Base-by-base conservation (phyloP, 2,797 vertebrate genomes). In the Poecilia wingei region DNA sequence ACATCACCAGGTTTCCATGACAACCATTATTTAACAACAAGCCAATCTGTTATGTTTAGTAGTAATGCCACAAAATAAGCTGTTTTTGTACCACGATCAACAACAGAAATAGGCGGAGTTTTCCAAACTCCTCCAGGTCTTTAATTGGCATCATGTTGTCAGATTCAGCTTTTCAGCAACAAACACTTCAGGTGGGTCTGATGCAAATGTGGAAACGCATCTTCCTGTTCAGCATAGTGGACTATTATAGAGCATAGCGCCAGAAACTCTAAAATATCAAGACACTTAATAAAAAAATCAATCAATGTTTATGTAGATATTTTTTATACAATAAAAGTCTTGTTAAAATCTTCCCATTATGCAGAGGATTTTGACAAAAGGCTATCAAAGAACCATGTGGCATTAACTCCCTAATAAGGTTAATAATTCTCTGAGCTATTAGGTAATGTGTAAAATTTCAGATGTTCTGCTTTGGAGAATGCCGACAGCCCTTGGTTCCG, bases 391-490 rank as follows among this genome's bases (percentile, higher is more conserved):
- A 77, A 84, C 7, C 70, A 86, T 81, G 78, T 53, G 28, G 71
- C 70, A 43, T 83, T 71, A 16, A 84, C 82, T 82, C 77, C 86
- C 87, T 87, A 91, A 81, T 89, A 82, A 86, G 82, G 91, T 94
- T 92, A 93, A 95, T 95, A 88, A 94, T 93, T 94, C 88, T 93
- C 79, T 90, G 82, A 83, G 82, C 89, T 90, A 93, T 94, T 92
- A 94, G 57, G 75, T 78, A 76, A 75, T 36, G 66, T 88, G 87
- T 82, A 78, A 91, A 88, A 88, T 81, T 82, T 85, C 83, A 87
- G 90, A 87, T 89, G 90, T 88, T 87, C 86, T 70, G 51, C 51
- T 83, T 71, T 76, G 14, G 71, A 55, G 61, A 49, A 71, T 70
- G 22, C 83, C 71, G 61, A 74, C 51, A 84, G 82, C 72, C 36